These are phyloP conservation scores for Samia ricini DNA, from an alignment of 1,140 invertebrate species.

Conservation along the genomic window DNA sequence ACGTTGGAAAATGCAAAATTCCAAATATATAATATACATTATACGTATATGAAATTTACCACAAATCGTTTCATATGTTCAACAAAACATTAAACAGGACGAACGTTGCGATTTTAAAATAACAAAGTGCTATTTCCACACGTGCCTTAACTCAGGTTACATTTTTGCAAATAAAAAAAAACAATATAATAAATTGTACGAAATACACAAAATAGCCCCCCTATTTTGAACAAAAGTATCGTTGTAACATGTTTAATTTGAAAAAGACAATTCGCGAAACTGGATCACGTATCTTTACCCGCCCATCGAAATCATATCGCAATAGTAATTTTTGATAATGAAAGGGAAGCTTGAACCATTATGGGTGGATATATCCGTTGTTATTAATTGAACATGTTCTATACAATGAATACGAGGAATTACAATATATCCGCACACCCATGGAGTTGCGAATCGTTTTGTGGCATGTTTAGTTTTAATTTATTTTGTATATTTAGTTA, in stretches of 20 bases:
- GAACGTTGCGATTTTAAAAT: constrained; percentile 43
- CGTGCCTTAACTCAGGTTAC: constrained; percentile 64
- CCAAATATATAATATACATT: neutral
- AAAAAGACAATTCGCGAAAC: constrained; percentile 63
- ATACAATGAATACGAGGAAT: constrained; percentile 50
- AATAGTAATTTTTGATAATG: constrained; percentile 73
- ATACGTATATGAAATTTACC: neutral
- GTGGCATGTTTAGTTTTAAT: constrained; percentile 47
- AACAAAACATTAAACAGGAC: neutral
- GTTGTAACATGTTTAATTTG: constrained; percentile 61
- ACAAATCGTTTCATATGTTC: neutral
- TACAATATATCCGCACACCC: constrained; percentile 59
- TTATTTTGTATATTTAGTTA: too few relatives aligned
- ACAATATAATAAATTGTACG: constrained; percentile 50
- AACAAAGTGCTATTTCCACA: constrained; percentile 57
- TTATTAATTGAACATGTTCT: constrained; percentile 55
- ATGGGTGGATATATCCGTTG: constrained; percentile 70
- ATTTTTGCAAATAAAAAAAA: constrained; percentile 43
- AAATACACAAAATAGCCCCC: constrained; percentile 43
- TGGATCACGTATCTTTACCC: constrained; percentile 48
- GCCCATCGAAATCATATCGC: constrained; percentile 64
- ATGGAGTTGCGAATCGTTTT: constrained; percentile 58
- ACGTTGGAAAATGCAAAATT: too few relatives aligned
- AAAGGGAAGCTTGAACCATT: constrained; percentile 57
- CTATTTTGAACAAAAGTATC: constrained; percentile 40